Evolutionary conservation across 2,113 vertebrate genomes (phyloP).

Genomic region (Fulica atra): DNA sequence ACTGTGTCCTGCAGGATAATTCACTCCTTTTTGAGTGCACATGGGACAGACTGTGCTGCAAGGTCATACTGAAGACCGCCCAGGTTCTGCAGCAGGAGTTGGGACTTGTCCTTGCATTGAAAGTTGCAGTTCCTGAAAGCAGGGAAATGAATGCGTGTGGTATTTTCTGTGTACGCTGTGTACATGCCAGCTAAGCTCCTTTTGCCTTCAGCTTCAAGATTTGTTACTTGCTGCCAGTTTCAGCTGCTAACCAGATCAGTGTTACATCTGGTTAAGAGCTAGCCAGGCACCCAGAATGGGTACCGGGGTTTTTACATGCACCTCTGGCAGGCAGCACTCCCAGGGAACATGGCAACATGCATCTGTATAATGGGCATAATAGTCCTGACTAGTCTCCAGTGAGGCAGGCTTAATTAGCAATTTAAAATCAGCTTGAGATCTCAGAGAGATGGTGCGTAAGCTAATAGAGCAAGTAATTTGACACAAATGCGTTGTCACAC

Average conservation of each 20-base stretch:
- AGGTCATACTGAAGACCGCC: not conserved
- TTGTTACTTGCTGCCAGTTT: not conserved
- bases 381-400: not conserved
- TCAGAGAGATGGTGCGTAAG: not conserved
- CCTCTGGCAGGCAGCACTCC: not conserved
- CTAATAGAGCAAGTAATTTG: not conserved
- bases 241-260: not conserved
- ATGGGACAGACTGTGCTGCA: not conserved
- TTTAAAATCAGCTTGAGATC: not conserved
- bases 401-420: slow-evolving; percentile 4
- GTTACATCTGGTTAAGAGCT: not conserved
- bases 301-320: not conserved
- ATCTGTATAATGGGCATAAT: not conserved
- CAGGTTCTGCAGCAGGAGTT: not conserved
- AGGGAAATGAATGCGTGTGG: not conserved
- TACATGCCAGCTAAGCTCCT: not conserved
- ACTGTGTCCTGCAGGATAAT: not conserved
- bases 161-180: not conserved
- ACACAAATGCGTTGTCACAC: not conserved
- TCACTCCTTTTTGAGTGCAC: not conserved
- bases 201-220: not conserved
- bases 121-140: not conserved
- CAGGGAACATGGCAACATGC: not conserved
- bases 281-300: not conserved
- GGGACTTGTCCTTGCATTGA: not conserved